A percentile compares a stretch with the other conserved stretches of the same genome.
phyloP scores from a whole-genome alignment of 2,797 vertebrate genomes.

The Orientallactaga sibirica region DNA sequence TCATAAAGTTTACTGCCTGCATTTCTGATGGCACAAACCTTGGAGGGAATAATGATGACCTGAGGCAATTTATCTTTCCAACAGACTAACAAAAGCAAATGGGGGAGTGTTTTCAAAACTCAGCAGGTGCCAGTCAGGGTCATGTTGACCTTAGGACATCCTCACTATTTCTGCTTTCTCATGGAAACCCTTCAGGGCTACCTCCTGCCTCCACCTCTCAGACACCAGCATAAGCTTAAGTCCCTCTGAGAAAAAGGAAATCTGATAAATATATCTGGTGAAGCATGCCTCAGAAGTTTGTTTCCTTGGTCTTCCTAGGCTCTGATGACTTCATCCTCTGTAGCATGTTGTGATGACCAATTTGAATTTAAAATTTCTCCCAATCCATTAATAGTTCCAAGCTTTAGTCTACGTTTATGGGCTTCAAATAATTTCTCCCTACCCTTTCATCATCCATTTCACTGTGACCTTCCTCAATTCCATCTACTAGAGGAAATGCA shows the following conservation, averaged over 20 bases:
- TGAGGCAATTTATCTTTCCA: background rate
- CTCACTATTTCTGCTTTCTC: background rate
- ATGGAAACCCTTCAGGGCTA: background rate
- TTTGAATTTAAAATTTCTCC: background rate
- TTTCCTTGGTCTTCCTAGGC: background rate
- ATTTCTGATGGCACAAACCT: conserved; percentile 16
- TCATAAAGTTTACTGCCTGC: conserved; percentile 19
- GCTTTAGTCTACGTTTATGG: background rate
- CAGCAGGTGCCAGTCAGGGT: background rate
- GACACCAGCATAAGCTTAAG: no score
- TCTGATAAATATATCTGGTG: background rate
- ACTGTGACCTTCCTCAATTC: background rate
- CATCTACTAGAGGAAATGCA: background rate
- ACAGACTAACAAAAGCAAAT: background rate
- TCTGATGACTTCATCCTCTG: background rate
- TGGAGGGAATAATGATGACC: conserved; percentile 40
- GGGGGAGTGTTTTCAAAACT: background rate
- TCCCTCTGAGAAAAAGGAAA: background rate
- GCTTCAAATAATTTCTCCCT: background rate
- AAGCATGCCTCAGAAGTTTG: background rate
- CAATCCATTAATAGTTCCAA: background rate
- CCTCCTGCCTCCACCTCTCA: accelerated
- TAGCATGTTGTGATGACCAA: background rate
- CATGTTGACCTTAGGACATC: background rate
- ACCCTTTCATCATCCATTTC: background rate